These are phyloP conservation scores for Monodelphis domestica DNA, from an alignment of 2,797 vertebrate species.

Conservation along the genomic window DNA sequence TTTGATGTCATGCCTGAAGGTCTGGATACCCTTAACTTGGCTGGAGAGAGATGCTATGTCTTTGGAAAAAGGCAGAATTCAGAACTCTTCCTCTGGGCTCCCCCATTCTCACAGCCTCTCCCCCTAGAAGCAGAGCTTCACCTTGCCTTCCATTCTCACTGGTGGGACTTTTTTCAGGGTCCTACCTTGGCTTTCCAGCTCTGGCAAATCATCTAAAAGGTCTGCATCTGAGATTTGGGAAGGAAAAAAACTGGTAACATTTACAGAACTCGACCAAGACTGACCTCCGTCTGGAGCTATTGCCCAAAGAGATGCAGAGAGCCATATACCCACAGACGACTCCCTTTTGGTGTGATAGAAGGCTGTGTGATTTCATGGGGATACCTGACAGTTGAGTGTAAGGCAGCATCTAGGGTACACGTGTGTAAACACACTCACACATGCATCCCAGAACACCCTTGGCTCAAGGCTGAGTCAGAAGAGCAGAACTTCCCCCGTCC, in stretches of 20 bases:
- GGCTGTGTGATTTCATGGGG: slow-evolving; percentile 13
- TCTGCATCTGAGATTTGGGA: slow-evolving; percentile 1
- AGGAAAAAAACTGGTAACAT: not conserved
- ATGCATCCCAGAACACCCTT: slow-evolving; percentile 60
- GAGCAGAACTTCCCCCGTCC: not conserved
- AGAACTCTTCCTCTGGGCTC: slow-evolving; percentile 49
- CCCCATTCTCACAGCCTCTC: slow-evolving; percentile 62
- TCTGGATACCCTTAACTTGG: slow-evolving; percentile 74
- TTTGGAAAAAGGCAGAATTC: slow-evolving; percentile 75
- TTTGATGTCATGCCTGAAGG: slow-evolving; percentile 80
- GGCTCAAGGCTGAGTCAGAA: slow-evolving; percentile 65
- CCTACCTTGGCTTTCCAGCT: slow-evolving; percentile 24
- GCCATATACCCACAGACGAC: slow-evolving; percentile 8
- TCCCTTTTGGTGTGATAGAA: slow-evolving; percentile 39
- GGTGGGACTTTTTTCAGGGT: slow-evolving; percentile 14
- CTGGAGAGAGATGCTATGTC: slow-evolving; percentile 80
- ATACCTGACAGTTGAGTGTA: slow-evolving; percentile 43
- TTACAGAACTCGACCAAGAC: slow-evolving; percentile 8
- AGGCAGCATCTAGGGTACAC: slow-evolving; percentile 63
- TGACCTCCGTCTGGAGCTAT: slow-evolving; percentile 25
- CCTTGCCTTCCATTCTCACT: slow-evolving; percentile 9
- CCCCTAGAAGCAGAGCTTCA: slow-evolving; percentile 34
- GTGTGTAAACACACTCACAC: slow-evolving; percentile 80
- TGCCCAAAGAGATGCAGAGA: slow-evolving; percentile 19
- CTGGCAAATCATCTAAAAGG: slow-evolving; percentile 34